Conservation (phyloP, 2,888 invertebrate genomes). For the Morpho achilles region DNA sequence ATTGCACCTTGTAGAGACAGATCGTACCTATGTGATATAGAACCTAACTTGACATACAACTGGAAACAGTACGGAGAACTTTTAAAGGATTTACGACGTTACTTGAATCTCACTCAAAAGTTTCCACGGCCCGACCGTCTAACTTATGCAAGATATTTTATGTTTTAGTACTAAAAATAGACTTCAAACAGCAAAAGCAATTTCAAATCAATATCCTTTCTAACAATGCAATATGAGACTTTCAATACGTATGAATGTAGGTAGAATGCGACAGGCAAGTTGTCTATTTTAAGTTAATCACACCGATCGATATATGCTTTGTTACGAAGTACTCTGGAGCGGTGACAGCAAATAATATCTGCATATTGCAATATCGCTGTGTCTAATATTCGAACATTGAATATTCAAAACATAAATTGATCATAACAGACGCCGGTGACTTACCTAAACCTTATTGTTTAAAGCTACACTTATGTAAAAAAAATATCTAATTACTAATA, state of each 20-base stretch:
- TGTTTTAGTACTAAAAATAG: conserved; percentile 26
- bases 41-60: conserved; percentile 34
- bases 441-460: too few species aligned
- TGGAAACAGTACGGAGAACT: conserved; percentile 26
- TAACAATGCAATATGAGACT: conserved; percentile 16
- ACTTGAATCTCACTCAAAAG: conserved; percentile 28
- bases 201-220: conserved; percentile 29
- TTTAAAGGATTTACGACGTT: conserved; percentile 29
- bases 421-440: too few species aligned
- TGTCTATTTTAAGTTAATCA: conserved; percentile 17
- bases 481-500: neutral
- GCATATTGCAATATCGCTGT: conserved; percentile 1
- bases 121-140: conserved; percentile 27
- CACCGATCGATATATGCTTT: conserved; percentile 14
- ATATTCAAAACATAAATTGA: neutral
- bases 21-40: conserved; percentile 40
- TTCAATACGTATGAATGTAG: conserved; percentile 7
- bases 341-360: conserved; percentile 3
- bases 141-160: conserved; percentile 28
- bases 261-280: conserved; percentile 12
- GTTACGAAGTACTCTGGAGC: conserved; percentile 5
- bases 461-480: too few species aligned
- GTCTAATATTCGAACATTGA: neutral
- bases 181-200: conserved; percentile 26
- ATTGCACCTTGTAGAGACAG: conserved; percentile 48